Base-by-base conservation (phyloP, 2,113 vertebrate species). In the Leucoraja erinaceus region DNA sequence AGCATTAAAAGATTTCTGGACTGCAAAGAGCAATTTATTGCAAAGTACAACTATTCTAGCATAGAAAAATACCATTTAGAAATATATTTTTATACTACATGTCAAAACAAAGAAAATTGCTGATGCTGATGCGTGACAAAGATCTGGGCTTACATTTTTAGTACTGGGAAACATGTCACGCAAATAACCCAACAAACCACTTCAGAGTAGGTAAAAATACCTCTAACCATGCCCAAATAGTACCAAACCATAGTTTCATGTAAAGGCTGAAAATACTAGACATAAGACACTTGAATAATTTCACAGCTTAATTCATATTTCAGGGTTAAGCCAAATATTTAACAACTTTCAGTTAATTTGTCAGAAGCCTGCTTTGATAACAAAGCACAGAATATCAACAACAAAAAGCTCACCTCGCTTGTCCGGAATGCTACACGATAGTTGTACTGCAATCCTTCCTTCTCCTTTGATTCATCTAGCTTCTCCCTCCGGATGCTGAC, bases 371-470 rank as follows among this genome's bases (percentile, higher is more conserved):
- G 56, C 38, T 93, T 93, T 14, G 6, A n/a, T 66, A 90, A 88
- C 28, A 28, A 91, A 79, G 12, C 54, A 72, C 31, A 47, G 11
- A 25, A 38, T 22, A 72, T 72, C 20, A 54, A 16, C 11, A 7
- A 14, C 54, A 63, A 25, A 47, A 59, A 78, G 33, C 83, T 96
- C 97, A 99, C 98, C 98, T 99, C 98, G 90, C 98, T 99, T 33
- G 98, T 99, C 95, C 98, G 97, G 97, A 99, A 98, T 94, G 97
- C 97, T 94, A 99, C 94, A 59, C 99, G 97, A 93, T 99, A 98
- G 96, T 98, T 99, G 96, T 97, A 98, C 94, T 98, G 97, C 93
- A 96, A 96, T n/a, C 97, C 97, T 61, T 99, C 98, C 93, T 98
- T 99, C 93, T 99, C 98, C 94, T 97, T 99, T n/a, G 96, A 95